Evolutionary conservation across 2,888 invertebrate genomes (phyloP), one percentile per base, ranked within the genome.

Genomic region (Eubasilissa splendida): DNA sequence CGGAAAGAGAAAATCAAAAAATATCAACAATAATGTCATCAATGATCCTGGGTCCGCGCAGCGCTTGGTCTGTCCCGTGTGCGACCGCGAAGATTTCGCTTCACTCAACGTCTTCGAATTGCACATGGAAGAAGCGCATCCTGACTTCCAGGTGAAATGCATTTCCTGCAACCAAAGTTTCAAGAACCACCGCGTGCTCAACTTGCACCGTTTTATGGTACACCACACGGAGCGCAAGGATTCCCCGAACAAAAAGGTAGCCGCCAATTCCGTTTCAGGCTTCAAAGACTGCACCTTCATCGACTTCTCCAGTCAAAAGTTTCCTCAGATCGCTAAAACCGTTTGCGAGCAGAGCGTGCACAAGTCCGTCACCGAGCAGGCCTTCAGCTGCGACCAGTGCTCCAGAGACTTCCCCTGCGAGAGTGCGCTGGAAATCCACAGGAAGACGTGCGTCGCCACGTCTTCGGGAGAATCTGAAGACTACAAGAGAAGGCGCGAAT

Each of bases 301-400:
- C n/a, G 96, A 96, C 86, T 96, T 96, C 86, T 94, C 96, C 0
- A 93, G 93, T 81, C 92, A 93, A 84, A 96, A 96, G 86, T 96
- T 95, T 86, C 93, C 96, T 0, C 92, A 95, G 77, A 95, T 96
- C 84, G 94, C 95, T 0, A 92, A 94, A 83, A 92, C 93, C 33
- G 91, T 93, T 83, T 94, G 94, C 87, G 96, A 96, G 85, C 91
- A 92, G 84, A 92, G 93, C 80, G 85, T 93, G 11, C 94, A 93
- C 84, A 90, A 93, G 76, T 91, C 92, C 0, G 87, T 92, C 81
- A 90, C 90, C 0, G 92, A 91, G 58, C 90, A 93, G 73, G 92
- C 92, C 81, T 94, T 92, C 85, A 93, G 94, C 86, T 95, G 95
- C 86, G 92, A 92, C 80, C 92, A 93, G 84, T 95, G 95, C 86